These are phyloP conservation scores for Macrostomum lignano DNA, from an alignment of 1,140 invertebrate species.

Conservation along the genomic window DNA sequence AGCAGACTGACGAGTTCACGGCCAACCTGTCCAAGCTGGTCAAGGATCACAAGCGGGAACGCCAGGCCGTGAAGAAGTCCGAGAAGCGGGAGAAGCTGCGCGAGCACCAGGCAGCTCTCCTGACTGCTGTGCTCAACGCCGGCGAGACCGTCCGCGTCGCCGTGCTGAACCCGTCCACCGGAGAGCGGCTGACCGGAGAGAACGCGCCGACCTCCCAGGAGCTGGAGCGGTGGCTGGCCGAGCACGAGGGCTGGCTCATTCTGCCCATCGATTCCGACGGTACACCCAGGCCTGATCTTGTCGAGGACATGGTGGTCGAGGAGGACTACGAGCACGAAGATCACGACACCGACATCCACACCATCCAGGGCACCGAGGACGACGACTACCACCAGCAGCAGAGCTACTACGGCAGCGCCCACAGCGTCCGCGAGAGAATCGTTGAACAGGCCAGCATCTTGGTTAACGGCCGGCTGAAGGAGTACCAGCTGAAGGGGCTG, in stretches of 20 bases:
- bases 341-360: constrained; percentile 10
- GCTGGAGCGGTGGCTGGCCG: constrained; percentile 42
- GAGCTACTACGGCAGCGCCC: constrained; percentile 47
- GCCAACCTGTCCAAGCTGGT: constrained; percentile 81
- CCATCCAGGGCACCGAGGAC: constrained; percentile 41
- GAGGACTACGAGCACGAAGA: constrained; percentile 32
- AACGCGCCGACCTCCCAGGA: constrained; percentile 65
- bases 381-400: constrained; percentile 45
- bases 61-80: constrained; percentile 27
- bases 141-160: not conserved
- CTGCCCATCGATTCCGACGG: not conserved
- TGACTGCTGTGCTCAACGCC: not conserved
- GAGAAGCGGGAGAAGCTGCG: constrained; percentile 38
- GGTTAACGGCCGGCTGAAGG: constrained; percentile 69
- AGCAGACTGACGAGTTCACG: constrained; percentile 95
- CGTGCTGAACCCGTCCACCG: constrained; percentile 35
- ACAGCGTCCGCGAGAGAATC: constrained; percentile 68
- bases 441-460: constrained; percentile 65
- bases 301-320: constrained; percentile 37
- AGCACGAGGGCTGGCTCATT: too few relatives aligned
- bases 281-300: constrained; percentile 10
- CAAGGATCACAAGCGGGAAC: constrained; percentile 19
- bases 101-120: too few relatives aligned
- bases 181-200: constrained; percentile 46
- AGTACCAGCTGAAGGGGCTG: constrained; percentile 66